phyloP scores from a whole-genome alignment of 2,797 vertebrate species.

The Lepus oiostolus region DNA sequence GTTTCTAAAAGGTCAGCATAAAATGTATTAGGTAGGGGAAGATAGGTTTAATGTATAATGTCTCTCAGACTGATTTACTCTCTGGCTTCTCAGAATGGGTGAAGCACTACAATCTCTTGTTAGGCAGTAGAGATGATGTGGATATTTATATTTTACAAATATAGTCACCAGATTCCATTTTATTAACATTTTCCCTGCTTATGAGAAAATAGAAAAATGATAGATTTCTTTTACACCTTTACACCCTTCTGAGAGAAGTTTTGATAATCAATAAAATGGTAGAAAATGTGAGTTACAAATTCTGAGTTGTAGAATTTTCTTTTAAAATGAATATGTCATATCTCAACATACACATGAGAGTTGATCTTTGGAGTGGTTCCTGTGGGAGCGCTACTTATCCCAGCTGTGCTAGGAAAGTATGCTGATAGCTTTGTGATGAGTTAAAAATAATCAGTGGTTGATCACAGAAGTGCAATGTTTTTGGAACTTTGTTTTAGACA shows the following conservation, averaged over 20 bases:
- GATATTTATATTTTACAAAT: constrained; percentile 74
- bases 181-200: constrained; percentile 74
- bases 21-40: constrained; percentile 53
- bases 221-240: constrained; percentile 70
- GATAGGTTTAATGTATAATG: constrained; percentile 10
- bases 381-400: background rate
- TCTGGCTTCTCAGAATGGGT: constrained; percentile 58
- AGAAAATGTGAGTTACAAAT: constrained; percentile 61
- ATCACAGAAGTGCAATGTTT: background rate
- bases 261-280: constrained; percentile 76
- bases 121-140: constrained; percentile 59
- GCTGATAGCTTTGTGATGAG: too few relatives aligned
- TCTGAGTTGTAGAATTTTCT: constrained; percentile 60
- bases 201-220: constrained; percentile 68
- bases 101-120: constrained; percentile 69
- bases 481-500: constrained; percentile 15
- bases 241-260: constrained; percentile 79
- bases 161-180: constrained; percentile 61
- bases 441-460: too few relatives aligned
- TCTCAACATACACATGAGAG: constrained; percentile 48
- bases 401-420: background rate
- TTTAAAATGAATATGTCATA: constrained; percentile 56
- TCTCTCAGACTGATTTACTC: constrained; percentile 24
- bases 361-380: constrained; percentile 57
- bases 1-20: constrained; percentile 65